These are phyloP conservation scores for Hedya salicella DNA, from an alignment of 2,888 invertebrate species.

Conservation along the genomic window DNA sequence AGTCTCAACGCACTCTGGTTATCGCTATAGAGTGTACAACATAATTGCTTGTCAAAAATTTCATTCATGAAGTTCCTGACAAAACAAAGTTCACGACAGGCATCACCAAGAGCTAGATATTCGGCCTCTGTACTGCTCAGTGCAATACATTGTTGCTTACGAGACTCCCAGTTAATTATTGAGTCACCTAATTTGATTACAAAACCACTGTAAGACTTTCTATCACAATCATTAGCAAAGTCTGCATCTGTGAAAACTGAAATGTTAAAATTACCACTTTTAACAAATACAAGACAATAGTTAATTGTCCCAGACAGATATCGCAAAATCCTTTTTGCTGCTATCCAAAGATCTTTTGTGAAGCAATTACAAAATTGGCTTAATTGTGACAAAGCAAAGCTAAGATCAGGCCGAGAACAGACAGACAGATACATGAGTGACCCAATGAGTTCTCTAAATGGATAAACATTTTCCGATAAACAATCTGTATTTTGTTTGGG, in stretches of 20 bases:
- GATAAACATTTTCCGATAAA: background rate
- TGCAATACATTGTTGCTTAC: background rate
- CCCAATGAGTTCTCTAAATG: background rate
- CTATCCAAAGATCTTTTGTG: background rate
- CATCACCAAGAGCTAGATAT: too few relatives aligned
- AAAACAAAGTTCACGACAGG: too few relatives aligned
- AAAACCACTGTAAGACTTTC: background rate
- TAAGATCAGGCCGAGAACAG: background rate
- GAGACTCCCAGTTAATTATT: background rate
- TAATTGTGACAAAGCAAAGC: background rate
- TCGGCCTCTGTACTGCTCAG: too few relatives aligned
- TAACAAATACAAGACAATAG: background rate
- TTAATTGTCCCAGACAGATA: background rate
- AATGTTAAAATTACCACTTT: slow-evolving; percentile 4
- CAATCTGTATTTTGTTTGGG: too few relatives aligned
- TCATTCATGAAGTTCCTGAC: too few relatives aligned
- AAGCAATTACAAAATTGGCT: background rate
- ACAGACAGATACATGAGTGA: background rate
- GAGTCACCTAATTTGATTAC: background rate
- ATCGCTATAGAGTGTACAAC: background rate
- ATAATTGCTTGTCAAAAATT: background rate
- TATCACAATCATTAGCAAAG: background rate
- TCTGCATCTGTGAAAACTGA: background rate
- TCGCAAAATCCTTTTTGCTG: too few relatives aligned
- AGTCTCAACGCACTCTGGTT: slow-evolving; percentile 5